These are phyloP conservation scores for Cheumatopsyche charites DNA, from an alignment of 1,140 invertebrate genomes.

Conservation along the genomic window DNA sequence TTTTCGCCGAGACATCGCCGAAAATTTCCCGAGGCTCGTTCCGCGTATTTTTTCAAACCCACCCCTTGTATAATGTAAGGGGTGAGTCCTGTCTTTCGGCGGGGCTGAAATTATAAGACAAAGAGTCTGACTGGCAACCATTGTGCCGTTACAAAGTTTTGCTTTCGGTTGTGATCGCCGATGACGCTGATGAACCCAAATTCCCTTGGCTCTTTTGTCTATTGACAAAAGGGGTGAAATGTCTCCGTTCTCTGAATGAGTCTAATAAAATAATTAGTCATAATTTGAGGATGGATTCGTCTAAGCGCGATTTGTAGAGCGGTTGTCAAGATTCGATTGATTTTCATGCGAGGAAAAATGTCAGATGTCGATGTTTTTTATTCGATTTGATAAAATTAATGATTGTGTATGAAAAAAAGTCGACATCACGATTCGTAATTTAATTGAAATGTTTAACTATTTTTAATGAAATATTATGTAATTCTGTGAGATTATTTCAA, in stretches of 20 bases:
- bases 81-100: neutral
- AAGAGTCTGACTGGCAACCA: constrained; percentile 17
- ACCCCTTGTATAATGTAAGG: too few relatives aligned
- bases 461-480: too few relatives aligned
- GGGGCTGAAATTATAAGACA: constrained; percentile 15
- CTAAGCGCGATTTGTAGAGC: neutral
- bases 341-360: too few relatives aligned
- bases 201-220: neutral
- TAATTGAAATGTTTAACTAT: too few relatives aligned
- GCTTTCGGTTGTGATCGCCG: constrained; percentile 12
- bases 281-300: constrained; percentile 2
- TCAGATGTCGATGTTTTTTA: too few relatives aligned
- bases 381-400: too few relatives aligned
- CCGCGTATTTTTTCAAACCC: neutral
- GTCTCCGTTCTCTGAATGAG: constrained; percentile 16
- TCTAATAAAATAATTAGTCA: constrained; percentile 22
- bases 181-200: constrained; percentile 18
- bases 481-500: too few relatives aligned
- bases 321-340: too few relatives aligned
- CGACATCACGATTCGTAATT: too few relatives aligned
- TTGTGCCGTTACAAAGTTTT: constrained; percentile 17
- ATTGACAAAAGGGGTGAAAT: constrained; percentile 21
- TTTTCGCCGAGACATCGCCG: neutral
- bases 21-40: constrained; percentile 1
- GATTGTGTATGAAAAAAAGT: too few relatives aligned